Conservation (phyloP, 2,888 invertebrate species). For the Nezara viridula region DNA sequence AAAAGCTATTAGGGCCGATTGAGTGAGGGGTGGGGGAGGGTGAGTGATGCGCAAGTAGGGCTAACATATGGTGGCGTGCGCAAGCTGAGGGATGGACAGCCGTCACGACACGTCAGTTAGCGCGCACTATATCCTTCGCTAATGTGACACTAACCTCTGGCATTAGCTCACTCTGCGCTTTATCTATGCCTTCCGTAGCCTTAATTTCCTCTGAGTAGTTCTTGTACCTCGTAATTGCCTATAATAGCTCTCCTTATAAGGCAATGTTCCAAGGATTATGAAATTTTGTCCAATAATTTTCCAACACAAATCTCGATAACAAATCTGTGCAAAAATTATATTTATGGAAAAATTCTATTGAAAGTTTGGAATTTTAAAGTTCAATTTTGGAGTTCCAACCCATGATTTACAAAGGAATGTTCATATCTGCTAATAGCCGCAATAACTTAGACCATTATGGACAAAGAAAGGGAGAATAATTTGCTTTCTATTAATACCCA, state of each 20-base stretch:
- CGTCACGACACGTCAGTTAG: conserved; percentile 44
- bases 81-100: conserved; percentile 3
- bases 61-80: conserved; percentile 38
- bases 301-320: too few relatives aligned
- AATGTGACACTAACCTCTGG: conserved; percentile 2
- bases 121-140: background rate
- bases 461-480: too few relatives aligned
- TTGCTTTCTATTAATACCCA: too few relatives aligned
- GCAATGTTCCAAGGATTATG: background rate
- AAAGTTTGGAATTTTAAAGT: too few relatives aligned
- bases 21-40: background rate
- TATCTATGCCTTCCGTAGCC: conserved; percentile 1
- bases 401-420: too few relatives aligned
- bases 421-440: too few relatives aligned
- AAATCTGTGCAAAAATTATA: too few relatives aligned
- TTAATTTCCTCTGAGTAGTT: background rate
- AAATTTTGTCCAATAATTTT: background rate
- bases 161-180: conserved; percentile 7
- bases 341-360: too few relatives aligned
- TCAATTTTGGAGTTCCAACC: too few relatives aligned
- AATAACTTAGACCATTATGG: too few relatives aligned
- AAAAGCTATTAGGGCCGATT: conserved; percentile 30
- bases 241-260: background rate
- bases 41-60: background rate
- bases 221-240: background rate